Conservation (phyloP, 37 sponge, comb jelly and placozoan species). For the Tethya wilhelma region DNA sequence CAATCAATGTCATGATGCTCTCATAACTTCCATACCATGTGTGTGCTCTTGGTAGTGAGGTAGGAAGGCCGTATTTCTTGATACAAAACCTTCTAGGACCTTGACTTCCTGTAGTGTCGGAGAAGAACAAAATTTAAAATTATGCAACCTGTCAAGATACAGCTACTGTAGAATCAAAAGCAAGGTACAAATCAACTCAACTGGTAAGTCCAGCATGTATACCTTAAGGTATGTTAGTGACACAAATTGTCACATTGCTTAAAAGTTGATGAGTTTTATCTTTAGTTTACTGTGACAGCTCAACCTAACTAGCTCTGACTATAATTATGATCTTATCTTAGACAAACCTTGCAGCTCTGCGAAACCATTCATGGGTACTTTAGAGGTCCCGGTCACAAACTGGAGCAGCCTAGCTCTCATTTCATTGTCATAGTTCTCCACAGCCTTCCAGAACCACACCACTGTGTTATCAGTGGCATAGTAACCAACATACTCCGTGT, state of each 20-base stretch:
- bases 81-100: constrained; percentile 94
- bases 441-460: constrained; percentile 99
- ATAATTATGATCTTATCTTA: no score
- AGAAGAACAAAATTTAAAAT: no score
- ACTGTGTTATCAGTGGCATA: constrained; percentile 61
- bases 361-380: constrained; percentile 99
- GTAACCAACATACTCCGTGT: constrained; percentile 87
- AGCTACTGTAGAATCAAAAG: no score
- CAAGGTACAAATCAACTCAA: no score
- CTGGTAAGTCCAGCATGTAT: no score
- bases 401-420: constrained; percentile 93
- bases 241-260: neutral
- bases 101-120: constrained; percentile 94
- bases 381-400: constrained; percentile 99
- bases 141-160: no score
- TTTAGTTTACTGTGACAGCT: no score
- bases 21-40: constrained; percentile 86
- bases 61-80: constrained; percentile 75
- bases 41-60: constrained; percentile 91
- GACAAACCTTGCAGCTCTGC: constrained; percentile 91
- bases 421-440: constrained; percentile 88
- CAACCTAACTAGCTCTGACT: no score
- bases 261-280: no score
- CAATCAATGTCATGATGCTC: no score
- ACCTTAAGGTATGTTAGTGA: neutral